Base-by-base conservation (phyloP, 2,797 vertebrate genomes). In the Takifugu ocellatus region DNA sequence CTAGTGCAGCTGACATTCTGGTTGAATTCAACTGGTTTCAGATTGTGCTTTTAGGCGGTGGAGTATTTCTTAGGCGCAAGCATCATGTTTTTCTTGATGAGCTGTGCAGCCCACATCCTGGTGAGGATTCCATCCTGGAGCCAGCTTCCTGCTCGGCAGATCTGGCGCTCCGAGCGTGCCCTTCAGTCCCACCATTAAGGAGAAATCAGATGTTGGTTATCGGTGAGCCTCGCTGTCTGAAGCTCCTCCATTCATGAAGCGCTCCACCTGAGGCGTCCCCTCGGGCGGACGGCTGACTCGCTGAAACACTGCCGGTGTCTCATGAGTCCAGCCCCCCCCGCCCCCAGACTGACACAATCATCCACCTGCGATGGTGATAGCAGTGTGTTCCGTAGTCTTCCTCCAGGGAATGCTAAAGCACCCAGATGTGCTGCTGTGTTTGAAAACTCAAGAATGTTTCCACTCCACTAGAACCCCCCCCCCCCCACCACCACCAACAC, bases 241-340 rank as follows among this genome's bases (percentile, higher is more conserved):
- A 27, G 14, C 44, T 36, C 48, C 54, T 63, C 45, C 11, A 56
- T 70, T 71, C 56, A 79, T 51, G 60, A 68, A 61, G 57, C 50
- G 56, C 53, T 66, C 24, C 75, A 82, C 74, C 74, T 66, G 64
- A 63, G 61, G 68, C 68, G 54, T 58, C 54, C 54, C 79, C 69
- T 62, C 59, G 71, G 74, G 68, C 72, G 52, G 55, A 75, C 70
- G 69, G 66, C 73, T 59, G 64, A 49, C 51, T 57, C 51, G 64
- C 25, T 49, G 50, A 57, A 51, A 50, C 21, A 45, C 49, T 54
- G 66, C 51, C 53, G 59, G 50, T 44, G 60, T 61, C 68, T 57
- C 5, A 44, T 56, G 49, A 67, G 56, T 25, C 47, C 3, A 5
- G 44, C 10, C 44, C 17, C 21, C 21, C 1, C 21, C 21, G 1